A percentile compares a stretch with the other conserved stretches of the same genome.
Conservation (phyloP, 2,797 vertebrate genomes). For the Myotis planiceps region DNA sequence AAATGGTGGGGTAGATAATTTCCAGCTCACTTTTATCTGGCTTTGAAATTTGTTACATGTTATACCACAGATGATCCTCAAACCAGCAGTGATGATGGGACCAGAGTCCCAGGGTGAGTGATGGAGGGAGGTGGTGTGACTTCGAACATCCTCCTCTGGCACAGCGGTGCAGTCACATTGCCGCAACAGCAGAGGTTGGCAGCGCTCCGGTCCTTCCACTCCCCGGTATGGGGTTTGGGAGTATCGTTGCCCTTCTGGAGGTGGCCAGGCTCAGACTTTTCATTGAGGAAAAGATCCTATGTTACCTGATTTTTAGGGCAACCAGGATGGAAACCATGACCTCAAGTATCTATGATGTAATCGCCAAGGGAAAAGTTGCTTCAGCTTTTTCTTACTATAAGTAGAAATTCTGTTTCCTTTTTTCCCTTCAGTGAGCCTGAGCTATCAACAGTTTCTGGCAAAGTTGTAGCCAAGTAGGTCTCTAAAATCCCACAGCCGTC, state of each 20-base stretch:
- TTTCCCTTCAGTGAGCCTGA: slow-evolving; percentile 73
- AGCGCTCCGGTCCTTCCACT: neutral
- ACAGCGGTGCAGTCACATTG: neutral
- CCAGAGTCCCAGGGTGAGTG: neutral
- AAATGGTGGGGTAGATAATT: neutral
- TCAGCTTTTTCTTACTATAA: slow-evolving; percentile 75
- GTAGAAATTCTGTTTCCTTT: slow-evolving; percentile 80
- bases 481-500: slow-evolving; percentile 55
- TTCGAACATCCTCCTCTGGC: neutral
- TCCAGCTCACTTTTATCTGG: neutral
- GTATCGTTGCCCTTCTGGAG: neutral
- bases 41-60: slow-evolving; percentile 11
- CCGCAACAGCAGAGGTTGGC: neutral
- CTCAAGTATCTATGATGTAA: slow-evolving; percentile 82
- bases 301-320: slow-evolving; percentile 74
- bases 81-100: neutral
- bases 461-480: slow-evolving; percentile 71
- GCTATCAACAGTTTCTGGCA: slow-evolving; percentile 74
- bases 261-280: slow-evolving; percentile 59
- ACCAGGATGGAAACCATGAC: slow-evolving; percentile 82
- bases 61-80: neutral
- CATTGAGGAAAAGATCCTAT: slow-evolving; percentile 60
- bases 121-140: neutral
- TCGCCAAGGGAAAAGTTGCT: slow-evolving; percentile 82
- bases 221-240: neutral